phyloP scores from a whole-genome alignment of 1,140 invertebrate genomes.

The Chironomus striatipennis region DNA sequence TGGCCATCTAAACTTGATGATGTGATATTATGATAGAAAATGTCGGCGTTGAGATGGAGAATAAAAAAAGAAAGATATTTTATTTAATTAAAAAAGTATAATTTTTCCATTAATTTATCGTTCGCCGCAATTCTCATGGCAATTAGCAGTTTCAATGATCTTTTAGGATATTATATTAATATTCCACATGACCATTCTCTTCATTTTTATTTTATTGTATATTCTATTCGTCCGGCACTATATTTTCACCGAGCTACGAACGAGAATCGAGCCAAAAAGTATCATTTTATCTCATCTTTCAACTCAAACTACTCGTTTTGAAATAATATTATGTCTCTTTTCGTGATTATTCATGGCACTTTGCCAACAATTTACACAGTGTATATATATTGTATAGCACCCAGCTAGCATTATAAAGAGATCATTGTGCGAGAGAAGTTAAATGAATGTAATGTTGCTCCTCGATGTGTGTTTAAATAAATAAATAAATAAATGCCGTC shows the following conservation, averaged over 20 bases:
- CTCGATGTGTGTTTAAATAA: slow-evolving; percentile 10
- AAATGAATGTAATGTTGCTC: slow-evolving; percentile 6
- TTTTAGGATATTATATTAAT: neutral
- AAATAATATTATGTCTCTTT: slow-evolving; percentile 23
- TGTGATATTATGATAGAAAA: too few species aligned
- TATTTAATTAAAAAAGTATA: too few species aligned
- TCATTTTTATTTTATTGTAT: neutral
- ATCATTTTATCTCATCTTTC: slow-evolving; percentile 22
- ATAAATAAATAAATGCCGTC: slow-evolving; percentile 23
- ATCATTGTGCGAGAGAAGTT: neutral
- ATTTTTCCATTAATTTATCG: too few species aligned
- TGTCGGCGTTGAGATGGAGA: too few species aligned
- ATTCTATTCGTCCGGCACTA: neutral
- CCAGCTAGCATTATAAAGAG: neutral
- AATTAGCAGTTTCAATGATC: too few species aligned
- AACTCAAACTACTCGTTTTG: slow-evolving; percentile 21
- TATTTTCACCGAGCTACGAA: neutral
- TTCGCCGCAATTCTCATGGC: too few species aligned
- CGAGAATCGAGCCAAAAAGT: slow-evolving; percentile 17
- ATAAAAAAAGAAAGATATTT: too few species aligned
- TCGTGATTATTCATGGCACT: slow-evolving; percentile 20
- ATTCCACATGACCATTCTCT: slow-evolving; percentile 3
- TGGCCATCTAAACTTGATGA: too few species aligned
- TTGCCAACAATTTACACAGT: slow-evolving; percentile 19
- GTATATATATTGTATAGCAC: neutral